These are phyloP conservation scores for Telenomus remus DNA, from an alignment of 1,140 invertebrate genomes.

Conservation along the genomic window DNA sequence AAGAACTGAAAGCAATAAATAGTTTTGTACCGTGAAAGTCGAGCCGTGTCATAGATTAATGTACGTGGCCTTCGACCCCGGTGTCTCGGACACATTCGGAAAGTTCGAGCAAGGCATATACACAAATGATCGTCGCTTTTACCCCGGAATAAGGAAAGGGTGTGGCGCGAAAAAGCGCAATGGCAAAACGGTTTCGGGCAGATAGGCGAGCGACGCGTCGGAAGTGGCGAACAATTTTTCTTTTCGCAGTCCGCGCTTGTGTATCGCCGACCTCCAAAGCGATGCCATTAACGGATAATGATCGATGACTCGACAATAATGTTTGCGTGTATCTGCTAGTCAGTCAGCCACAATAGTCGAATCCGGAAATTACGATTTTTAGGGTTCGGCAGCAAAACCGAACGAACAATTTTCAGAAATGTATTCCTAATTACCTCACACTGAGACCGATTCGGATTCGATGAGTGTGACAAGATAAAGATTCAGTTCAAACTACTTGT, in stretches of 20 bases:
- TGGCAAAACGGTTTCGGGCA: conserved; percentile 37
- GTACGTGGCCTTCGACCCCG: conserved; percentile 32
- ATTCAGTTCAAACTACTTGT: too few species aligned
- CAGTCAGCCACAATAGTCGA: conserved; percentile 32
- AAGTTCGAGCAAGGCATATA: conserved; percentile 41
- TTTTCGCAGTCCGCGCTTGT: conserved; percentile 60
- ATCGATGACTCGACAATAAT: conserved; percentile 66
- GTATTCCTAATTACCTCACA: too few species aligned
- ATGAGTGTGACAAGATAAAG: too few species aligned
- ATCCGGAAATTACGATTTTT: conserved; percentile 19
- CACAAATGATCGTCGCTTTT: conserved; percentile 45
- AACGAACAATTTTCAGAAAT: background rate
- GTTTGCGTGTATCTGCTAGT: conserved; percentile 25
- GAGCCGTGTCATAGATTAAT: conserved; percentile 49
- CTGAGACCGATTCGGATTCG: too few species aligned
- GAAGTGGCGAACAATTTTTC: conserved; percentile 69
- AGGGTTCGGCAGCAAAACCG: conserved; percentile 5
- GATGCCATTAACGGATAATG: conserved; percentile 68
- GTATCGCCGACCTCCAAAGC: conserved; percentile 40
- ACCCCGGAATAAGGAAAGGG: conserved; percentile 41
- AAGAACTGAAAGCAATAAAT: conserved; percentile 43
- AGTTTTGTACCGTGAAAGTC: conserved; percentile 29
- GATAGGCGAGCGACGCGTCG: conserved; percentile 46
- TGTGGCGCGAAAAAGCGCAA: conserved; percentile 46
- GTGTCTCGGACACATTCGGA: conserved; percentile 27